Percentiles rank a stretch among this genome's conserved stretches.
Evolutionary conservation across 2,113 vertebrate species (phyloP).

Genomic region (Pelecanus crispus): DNA sequence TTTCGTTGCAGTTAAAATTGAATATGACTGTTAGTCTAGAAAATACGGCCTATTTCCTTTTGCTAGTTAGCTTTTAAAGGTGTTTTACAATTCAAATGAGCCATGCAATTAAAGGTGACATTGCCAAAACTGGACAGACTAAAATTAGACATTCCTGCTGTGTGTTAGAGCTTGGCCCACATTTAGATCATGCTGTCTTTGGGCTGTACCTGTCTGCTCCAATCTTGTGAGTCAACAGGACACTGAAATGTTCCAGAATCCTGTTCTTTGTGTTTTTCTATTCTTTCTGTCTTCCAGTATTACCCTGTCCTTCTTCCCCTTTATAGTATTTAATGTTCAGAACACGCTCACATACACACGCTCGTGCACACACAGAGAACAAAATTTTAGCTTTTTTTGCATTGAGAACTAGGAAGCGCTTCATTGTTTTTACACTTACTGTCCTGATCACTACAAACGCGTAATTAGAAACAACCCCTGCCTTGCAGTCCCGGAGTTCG

Average conservation of each 20-base stretch:
- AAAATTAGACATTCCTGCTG: slow-evolving; percentile 61
- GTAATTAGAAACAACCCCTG: neutral
- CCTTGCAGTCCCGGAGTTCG: accelerated
- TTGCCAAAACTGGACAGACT: slow-evolving; percentile 59
- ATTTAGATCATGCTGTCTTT: slow-evolving; percentile 47
- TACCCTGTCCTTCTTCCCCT: neutral
- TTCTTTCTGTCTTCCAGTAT: slow-evolving; percentile 17
- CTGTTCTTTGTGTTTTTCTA: neutral
- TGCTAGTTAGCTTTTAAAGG: slow-evolving; percentile 54
- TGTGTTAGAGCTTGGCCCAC: slow-evolving; percentile 53
- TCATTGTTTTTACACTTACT: accelerated
- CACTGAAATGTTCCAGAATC: slow-evolving; percentile 59
- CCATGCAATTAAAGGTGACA: slow-evolving; percentile 58
- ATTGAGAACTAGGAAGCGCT: neutral
- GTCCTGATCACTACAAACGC: neutral
- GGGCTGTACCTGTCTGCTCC: slow-evolving; percentile 65
- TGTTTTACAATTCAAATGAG: slow-evolving; percentile 67
- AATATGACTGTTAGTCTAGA: slow-evolving; percentile 39
- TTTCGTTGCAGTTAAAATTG: slow-evolving; percentile 37
- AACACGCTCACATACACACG: neutral
- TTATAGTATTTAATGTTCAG: neutral
- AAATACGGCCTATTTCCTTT: slow-evolving; percentile 58
- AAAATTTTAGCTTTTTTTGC: neutral
- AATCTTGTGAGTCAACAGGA: slow-evolving; percentile 54
- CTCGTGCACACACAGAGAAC: accelerated